Percentiles rank a stretch among this genome's conserved stretches.
phyloP scores from a whole-genome alignment of 2,888 invertebrate species.

The Aleiodes alternator region DNA sequence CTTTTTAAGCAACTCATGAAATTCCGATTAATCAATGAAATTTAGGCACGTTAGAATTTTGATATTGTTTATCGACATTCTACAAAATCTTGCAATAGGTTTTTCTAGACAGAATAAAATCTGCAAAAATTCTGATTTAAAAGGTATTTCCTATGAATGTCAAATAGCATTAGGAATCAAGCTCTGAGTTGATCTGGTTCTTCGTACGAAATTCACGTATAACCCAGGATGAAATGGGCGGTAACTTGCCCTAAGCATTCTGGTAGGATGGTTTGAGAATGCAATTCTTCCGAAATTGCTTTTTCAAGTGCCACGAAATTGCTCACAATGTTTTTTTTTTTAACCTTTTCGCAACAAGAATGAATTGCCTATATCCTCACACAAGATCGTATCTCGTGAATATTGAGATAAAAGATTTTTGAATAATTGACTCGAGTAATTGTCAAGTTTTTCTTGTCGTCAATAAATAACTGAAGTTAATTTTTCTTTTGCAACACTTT shows the following conservation, averaged over 20 bases:
- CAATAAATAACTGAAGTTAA: conserved; percentile 22
- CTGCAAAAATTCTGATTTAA: neutral
- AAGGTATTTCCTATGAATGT: conserved; percentile 50
- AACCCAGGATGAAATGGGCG: conserved; percentile 30
- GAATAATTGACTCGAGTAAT: conserved; percentile 21
- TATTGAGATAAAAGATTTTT: conserved; percentile 20
- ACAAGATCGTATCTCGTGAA: conserved; percentile 31
- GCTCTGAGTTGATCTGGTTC: conserved; percentile 32
- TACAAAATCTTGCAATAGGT: too few species aligned
- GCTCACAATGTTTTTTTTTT: conserved; percentile 61
- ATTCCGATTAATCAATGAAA: too few species aligned
- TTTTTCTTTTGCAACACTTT: too few species aligned
- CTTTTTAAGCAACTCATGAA: too few species aligned
- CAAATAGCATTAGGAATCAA: conserved; percentile 43
- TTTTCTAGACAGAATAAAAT: too few species aligned
- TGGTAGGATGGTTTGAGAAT: conserved; percentile 66
- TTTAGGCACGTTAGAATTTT: too few species aligned
- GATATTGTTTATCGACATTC: too few species aligned
- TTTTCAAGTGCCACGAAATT: conserved; percentile 67
- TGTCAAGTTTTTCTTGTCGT: conserved; percentile 9
- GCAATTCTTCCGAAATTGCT: conserved; percentile 72
- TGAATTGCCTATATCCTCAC: conserved; percentile 57
- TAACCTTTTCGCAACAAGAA: conserved; percentile 45
- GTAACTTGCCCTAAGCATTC: conserved; percentile 54
- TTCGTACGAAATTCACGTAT: conserved; percentile 54